These are phyloP conservation scores for Yponomeuta evonymella DNA, from an alignment of 2,888 invertebrate genomes.

Conservation along the genomic window DNA sequence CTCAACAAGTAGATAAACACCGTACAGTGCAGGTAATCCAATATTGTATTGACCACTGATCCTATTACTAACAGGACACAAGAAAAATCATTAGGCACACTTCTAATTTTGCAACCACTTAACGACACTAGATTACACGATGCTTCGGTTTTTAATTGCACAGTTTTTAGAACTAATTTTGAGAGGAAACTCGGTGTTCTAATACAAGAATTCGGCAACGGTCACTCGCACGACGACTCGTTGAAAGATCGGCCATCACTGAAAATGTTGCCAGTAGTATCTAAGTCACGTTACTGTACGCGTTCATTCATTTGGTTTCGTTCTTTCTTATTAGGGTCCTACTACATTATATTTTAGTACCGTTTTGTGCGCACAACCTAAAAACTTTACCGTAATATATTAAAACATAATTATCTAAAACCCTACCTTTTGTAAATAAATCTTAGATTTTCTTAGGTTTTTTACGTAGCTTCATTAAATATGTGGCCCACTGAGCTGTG, in stretches of 20 bases:
- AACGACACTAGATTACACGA: conserved; percentile 38
- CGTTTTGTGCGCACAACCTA: no score
- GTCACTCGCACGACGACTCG: conserved; percentile 51
- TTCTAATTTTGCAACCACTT: conserved; percentile 52
- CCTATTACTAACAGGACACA: conserved; percentile 67
- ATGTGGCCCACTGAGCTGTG: no score
- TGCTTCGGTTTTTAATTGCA: not conserved
- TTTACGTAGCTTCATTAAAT: no score
- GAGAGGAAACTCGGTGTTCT: conserved; percentile 55
- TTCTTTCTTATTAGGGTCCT: not conserved
- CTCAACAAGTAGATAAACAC: conserved; percentile 57
- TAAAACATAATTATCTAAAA: no score
- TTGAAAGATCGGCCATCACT: conserved; percentile 72
- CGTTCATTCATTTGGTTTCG: not conserved
- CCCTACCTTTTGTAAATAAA: no score
- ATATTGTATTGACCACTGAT: conserved; percentile 58
- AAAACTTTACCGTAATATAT: no score
- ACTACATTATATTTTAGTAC: no score
- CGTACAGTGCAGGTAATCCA: conserved; percentile 59
- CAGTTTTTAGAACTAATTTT: conserved; percentile 36
- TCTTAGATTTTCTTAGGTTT: no score
- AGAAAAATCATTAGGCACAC: conserved; percentile 58
- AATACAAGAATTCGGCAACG: conserved; percentile 58
- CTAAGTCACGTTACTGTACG: conserved; percentile 44
- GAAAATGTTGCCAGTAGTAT: conserved; percentile 43